Evolutionary conservation across 1,140 invertebrate genomes (phyloP), one percentile per base, ranked within the genome.

Genomic region (Plectus sambesii): DNA sequence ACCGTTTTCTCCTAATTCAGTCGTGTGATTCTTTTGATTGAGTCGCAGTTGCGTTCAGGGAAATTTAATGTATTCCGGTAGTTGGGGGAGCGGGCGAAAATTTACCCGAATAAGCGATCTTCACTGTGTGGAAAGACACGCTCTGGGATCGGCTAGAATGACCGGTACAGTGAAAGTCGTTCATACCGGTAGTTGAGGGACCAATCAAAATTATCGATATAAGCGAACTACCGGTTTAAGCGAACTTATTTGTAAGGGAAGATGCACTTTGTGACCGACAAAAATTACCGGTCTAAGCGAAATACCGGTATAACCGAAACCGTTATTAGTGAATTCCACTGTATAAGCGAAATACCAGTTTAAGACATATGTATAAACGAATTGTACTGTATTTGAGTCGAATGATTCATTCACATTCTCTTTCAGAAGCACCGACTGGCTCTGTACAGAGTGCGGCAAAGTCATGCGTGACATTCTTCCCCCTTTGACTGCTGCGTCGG

Each of bases 401-500:
- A 6, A 17, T 17, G 4, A 9, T 24, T 2, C 12, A 27, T 17
- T 25, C 8, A 20, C 8, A 33, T 3, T 38, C 27, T 15, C 2
- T 36, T 38, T 25, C 45, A 71, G 70, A 49, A 68, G 66, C 4
- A 51, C 59, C 36, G 64, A 69, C 20, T 72, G 59, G 59, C 69
- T 65, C 37, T 72, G 70, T 52, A 54, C 62, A n/a, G 41, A 56
- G 5, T 72, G 70, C 68, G 70, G 70, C 29, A 33, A 33, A 12
- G 45, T 45, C 40, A 47, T 72, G 4, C 53, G 52, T n/a, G 49
- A 63, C 27, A 52, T 66, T n/a, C 49, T 72, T 30, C 52, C 60
- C 40, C 60, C 63, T 39, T 51, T 66, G 6, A 70, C 66, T 4
- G 58, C 60, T 23, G 68, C 63, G 29, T 70, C 69, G 4, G 58